A percentile compares a stretch with the other conserved stretches of the same genome.
Conservation (phyloP, 2,113 vertebrate genomes). For the Archocentrus centrarchus region DNA sequence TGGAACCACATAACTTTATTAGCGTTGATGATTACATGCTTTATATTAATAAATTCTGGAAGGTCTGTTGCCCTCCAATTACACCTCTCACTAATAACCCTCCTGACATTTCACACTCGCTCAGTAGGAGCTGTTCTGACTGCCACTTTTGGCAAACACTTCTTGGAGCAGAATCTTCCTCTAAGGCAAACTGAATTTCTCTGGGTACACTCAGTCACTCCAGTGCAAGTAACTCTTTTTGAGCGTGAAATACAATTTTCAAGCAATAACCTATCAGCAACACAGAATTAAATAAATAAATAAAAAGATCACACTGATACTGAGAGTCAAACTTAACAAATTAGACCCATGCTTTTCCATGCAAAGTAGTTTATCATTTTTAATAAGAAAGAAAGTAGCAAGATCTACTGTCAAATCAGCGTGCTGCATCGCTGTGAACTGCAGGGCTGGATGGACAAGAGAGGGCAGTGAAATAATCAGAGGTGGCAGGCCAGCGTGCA, state of each 20-base stretch:
- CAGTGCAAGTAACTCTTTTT: not conserved
- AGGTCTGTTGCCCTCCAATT: not conserved
- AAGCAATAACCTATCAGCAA: conserved; percentile 4
- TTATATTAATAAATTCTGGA: not conserved
- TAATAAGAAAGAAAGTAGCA: not conserved
- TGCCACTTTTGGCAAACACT: conserved; percentile 9
- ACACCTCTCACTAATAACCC: conserved; percentile 14
- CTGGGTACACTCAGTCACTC: conserved; percentile 13
- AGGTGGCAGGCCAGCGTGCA: conserved; percentile 6
- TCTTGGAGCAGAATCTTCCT: conserved; percentile 14
- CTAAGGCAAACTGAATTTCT: conserved; percentile 2
- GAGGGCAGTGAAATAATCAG: conserved; percentile 14
- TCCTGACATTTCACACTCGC: not conserved
- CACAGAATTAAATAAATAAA: not conserved
- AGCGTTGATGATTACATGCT: not conserved
- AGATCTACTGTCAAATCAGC: not conserved
- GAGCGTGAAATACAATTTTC: conserved; percentile 35
- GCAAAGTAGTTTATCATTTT: not conserved
- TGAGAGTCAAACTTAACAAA: not conserved
- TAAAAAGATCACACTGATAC: not conserved
- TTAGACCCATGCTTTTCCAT: not conserved
- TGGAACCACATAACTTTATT: not conserved
- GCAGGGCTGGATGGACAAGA: not conserved
- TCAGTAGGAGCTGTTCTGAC: not conserved
- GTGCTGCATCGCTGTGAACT: not conserved